phyloP scores from a whole-genome alignment of 2,797 vertebrate genomes.

The Moxostoma hubbsi region DNA sequence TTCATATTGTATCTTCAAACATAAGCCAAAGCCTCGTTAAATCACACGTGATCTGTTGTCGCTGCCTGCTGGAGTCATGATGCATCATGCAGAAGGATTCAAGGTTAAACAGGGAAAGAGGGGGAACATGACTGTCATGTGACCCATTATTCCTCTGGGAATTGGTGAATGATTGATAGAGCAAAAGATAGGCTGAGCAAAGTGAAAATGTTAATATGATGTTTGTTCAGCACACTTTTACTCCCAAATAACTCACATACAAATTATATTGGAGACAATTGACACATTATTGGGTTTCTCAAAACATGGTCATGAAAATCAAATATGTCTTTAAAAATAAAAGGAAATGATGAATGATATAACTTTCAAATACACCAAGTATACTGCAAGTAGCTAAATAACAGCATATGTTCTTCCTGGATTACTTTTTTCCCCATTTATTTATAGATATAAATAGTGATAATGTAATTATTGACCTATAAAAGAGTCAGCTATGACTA shows the following conservation, averaged over 20 bases:
- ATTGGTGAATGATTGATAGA: neutral
- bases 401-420: neutral
- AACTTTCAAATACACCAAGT: neutral
- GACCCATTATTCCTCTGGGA: neutral
- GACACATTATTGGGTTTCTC: neutral
- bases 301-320: too few relatives aligned
- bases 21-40: neutral
- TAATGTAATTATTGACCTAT: neutral
- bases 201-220: neutral
- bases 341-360: neutral
- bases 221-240: neutral
- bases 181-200: too few relatives aligned
- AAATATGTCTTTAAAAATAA: neutral
- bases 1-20: neutral
- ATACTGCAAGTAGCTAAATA: neutral
- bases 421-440: too few relatives aligned
- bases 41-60: neutral
- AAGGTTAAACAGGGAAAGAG: constrained; percentile 32
- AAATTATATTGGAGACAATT: neutral
- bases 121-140: constrained; percentile 11
- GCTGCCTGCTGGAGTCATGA: neutral
- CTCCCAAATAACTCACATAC: neutral
- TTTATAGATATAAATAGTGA: neutral
- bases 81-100: constrained; percentile 6
- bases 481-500: neutral